A percentile compares a stretch with the other conserved stretches of the same genome.
Evolutionary conservation across 2,888 invertebrate genomes (phyloP).

Genomic region (Biston stratarius): DNA sequence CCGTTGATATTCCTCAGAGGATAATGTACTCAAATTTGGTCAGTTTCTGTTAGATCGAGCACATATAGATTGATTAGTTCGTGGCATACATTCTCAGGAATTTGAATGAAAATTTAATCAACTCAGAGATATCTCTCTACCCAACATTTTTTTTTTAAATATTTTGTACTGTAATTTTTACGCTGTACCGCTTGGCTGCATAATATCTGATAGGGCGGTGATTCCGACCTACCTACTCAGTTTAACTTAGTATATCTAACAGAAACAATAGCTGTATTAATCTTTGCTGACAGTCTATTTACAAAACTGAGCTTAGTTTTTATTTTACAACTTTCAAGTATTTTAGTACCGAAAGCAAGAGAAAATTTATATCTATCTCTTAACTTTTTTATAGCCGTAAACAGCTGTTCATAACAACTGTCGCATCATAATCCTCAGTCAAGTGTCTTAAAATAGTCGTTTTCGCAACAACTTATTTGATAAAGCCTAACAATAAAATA

Average conservation of each 20-base stretch:
- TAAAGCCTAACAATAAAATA: constrained; percentile 21
- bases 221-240: too few species aligned
- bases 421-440: constrained; percentile 27
- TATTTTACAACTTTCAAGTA: constrained; percentile 26
- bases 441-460: constrained; percentile 30
- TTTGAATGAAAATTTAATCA: too few species aligned
- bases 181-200: too few species aligned
- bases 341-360: constrained; percentile 28
- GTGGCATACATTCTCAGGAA: neutral
- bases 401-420: constrained; percentile 35
- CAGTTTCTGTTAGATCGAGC: neutral
- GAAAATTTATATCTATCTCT: constrained; percentile 33
- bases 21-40: constrained; percentile 12
- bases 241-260: constrained; percentile 1
- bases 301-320: constrained; percentile 22
- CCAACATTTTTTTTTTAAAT: too few species aligned
- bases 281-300: constrained; percentile 17
- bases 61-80: neutral
- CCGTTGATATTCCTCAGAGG: constrained; percentile 27
- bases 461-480: constrained; percentile 31
- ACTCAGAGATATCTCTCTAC: too few species aligned
- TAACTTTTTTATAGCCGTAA: constrained; percentile 33
- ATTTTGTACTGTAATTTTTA: too few species aligned
- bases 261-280: constrained; percentile 7
- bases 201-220: too few species aligned